Evolutionary conservation across 2,797 vertebrate species (phyloP), one percentile per base, ranked within the genome.

Genomic region (Philypnodon macrostomus): DNA sequence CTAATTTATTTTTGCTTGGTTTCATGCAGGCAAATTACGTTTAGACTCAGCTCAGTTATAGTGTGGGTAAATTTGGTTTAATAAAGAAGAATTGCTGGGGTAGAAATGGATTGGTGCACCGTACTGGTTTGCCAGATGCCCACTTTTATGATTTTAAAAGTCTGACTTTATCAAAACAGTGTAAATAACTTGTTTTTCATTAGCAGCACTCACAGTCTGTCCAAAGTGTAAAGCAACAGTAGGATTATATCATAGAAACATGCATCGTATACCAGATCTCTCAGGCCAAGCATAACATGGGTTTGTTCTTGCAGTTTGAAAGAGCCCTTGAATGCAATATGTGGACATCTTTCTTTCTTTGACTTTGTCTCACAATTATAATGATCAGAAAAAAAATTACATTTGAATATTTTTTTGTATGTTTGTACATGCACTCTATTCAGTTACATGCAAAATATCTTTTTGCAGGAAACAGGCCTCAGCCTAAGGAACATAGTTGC

Each of bases 1-100:
- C 71, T 75, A 58, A 77, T 77, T 83, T 75, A 69, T 82, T 83
- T 79, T 67, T 78, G 79, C 75, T 83, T 85, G 73, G 83, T 82
- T 83, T 83, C 58, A 80, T 87, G 84, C 65, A 31, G 54, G 49
- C 40, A 84, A 83, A 84, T 86, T 75, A 63, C 63, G 84, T 84
- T 85, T 80, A 53, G 53, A 76, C 67, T 72, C 74, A 53, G 61
- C 50, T 67, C 40, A 52, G 62, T 74, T 78, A 74, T 62, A 42
- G 37, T 39, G 35, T 52, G 53, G 58, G 45, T 23, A 65, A 74
- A 82, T 85, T 73, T 16, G 55, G 62, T 73, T 85, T 83, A 76
- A 79, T 70, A 60, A 76, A 56, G 67, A 70, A 60, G 38, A 63
- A 70, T 70, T 61, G 54, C 30, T 7, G 35, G 54, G 47, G 39